A percentile compares a stretch with the other conserved stretches of the same genome.
These are phyloP conservation scores for Cololabis saira DNA, from an alignment of 2,113 vertebrate genomes.

Conservation along the genomic window DNA sequence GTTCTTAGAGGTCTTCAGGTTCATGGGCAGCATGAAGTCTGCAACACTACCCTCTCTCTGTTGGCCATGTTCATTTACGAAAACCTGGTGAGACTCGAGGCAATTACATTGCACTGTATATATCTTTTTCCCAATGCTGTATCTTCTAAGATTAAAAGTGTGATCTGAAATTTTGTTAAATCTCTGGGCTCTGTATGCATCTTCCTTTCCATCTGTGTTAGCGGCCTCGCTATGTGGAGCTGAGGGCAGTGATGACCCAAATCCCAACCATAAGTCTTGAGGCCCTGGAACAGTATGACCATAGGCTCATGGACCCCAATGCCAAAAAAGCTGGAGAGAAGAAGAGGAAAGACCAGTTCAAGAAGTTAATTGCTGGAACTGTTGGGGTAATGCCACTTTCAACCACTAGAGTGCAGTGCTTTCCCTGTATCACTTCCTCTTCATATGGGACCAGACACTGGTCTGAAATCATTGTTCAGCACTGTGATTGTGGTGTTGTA, in stretches of 20 bases:
- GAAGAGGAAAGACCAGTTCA: slow-evolving; percentile 94
- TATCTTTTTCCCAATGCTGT: no score
- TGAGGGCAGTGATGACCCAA: slow-evolving; percentile 91
- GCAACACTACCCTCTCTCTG: slow-evolving; percentile 88
- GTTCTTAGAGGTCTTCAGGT: slow-evolving; percentile 91
- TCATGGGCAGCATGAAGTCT: slow-evolving; percentile 94
- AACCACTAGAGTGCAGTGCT: slow-evolving; percentile 50
- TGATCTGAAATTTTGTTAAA: neutral
- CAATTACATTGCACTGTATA: no score
- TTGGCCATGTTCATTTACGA: slow-evolving; percentile 96
- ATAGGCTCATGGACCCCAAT: slow-evolving; percentile 86
- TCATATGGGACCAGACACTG: slow-evolving; percentile 21
- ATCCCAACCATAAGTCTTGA: slow-evolving; percentile 90
- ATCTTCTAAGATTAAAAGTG: no score
- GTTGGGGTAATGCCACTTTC: slow-evolving; percentile 87
- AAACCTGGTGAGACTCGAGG: slow-evolving; percentile 81
- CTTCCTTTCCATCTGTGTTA: slow-evolving; percentile 52
- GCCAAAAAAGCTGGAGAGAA: slow-evolving; percentile 89
- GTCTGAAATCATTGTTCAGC: slow-evolving; percentile 47
- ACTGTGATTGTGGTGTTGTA: slow-evolving; percentile 46
- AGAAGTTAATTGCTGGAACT: slow-evolving; percentile 91
- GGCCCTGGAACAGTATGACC: slow-evolving; percentile 92
- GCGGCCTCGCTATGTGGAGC: slow-evolving; percentile 90
- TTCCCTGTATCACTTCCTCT: neutral
- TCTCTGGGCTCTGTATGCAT: neutral